phyloP scores from a whole-genome alignment of 2,888 invertebrate species.

The Crossocerus cetratus region DNA sequence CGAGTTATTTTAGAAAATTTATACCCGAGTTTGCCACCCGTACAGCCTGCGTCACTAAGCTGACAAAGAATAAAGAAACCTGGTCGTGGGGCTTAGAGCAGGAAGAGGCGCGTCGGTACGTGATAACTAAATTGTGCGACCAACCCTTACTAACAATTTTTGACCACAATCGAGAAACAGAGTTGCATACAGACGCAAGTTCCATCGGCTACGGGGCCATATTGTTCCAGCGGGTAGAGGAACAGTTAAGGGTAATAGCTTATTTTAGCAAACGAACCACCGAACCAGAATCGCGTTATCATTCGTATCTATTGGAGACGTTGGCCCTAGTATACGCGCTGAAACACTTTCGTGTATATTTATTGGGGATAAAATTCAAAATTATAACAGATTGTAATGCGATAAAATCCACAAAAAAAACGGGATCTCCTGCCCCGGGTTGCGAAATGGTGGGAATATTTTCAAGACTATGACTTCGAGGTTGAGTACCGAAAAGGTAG shows the following conservation, averaged over 20 bases:
- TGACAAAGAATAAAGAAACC: not conserved
- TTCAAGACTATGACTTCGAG: slow-evolving; percentile 54
- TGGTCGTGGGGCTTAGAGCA: not conserved
- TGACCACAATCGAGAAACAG: not conserved
- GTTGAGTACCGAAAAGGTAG: slow-evolving; percentile 52
- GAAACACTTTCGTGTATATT: slow-evolving; percentile 35
- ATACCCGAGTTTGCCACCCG: not conserved
- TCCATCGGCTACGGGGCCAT: slow-evolving; percentile 4
- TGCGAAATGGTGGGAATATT: not conserved
- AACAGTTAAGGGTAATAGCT: slow-evolving; percentile 6
- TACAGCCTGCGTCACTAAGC: slow-evolving; percentile 1
- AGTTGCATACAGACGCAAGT: slow-evolving; percentile 8
- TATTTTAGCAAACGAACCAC: slow-evolving; percentile 17
- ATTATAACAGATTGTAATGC: slow-evolving; percentile 21
- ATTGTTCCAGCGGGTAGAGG: slow-evolving; percentile 9
- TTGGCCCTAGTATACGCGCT: slow-evolving; percentile 22
- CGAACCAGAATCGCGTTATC: slow-evolving; percentile 1
- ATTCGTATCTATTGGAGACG: slow-evolving; percentile 8
- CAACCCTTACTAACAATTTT: slow-evolving; percentile 9
- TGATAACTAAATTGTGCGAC: not conserved
- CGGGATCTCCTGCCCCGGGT: not conserved
- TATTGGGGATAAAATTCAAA: slow-evolving; percentile 37
- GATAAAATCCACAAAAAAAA: not conserved
- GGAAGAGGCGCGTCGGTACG: not conserved
- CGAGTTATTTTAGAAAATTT: slow-evolving; percentile 18